Evolutionary conservation across 1,140 invertebrate genomes (phyloP), one percentile per base, ranked within the genome.

Genomic region (Carcinoscorpius rotundicauda): DNA sequence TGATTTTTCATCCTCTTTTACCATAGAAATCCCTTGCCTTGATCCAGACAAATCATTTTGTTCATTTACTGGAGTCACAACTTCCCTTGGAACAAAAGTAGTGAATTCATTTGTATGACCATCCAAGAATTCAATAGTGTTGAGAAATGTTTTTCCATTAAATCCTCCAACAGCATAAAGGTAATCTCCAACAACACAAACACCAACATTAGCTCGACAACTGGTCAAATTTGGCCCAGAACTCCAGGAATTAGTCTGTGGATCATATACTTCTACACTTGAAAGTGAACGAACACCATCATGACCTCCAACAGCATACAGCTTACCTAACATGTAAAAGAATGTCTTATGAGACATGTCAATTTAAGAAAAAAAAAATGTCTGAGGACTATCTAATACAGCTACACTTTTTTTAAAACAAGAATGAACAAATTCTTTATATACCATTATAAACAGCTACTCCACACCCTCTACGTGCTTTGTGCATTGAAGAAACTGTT

Each of bases 111-210:
- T 83, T 60, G 82, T 83, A 51, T 83, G 81, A 53, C 78, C 76
- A 71, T 87, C 86, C 63, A 90, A 75, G 71, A 84, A 89, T 79
- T 92, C 89, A 61, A 91, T 84, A 11, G 85, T 88, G 71, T 87
- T 87, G 49, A 92, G 78, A 77, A 92, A 92, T 65, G 81, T 81
- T 78, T 87, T 88, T 78, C 86, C 87, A 72, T 85, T 86, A 76
- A 86, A 91, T 62, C 87, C 88, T 11, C 88, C 88, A 56, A 88
- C 85, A 49, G 87, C 87, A 77, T 87, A 89, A 11, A 89, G 76
- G 68, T 82, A 79, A 68, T 83, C 82, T 51, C 81, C 81, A 60
- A 88, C 82, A 62, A 85, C 85, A 6, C 83, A 84, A 49, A 85
- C 83, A n/a, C 84, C 84, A 53, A 87, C 84, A 73, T 87, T 88